Evolutionary conservation across 2,113 vertebrate genomes (phyloP).

Genomic region (Grammomys surdaster): DNA sequence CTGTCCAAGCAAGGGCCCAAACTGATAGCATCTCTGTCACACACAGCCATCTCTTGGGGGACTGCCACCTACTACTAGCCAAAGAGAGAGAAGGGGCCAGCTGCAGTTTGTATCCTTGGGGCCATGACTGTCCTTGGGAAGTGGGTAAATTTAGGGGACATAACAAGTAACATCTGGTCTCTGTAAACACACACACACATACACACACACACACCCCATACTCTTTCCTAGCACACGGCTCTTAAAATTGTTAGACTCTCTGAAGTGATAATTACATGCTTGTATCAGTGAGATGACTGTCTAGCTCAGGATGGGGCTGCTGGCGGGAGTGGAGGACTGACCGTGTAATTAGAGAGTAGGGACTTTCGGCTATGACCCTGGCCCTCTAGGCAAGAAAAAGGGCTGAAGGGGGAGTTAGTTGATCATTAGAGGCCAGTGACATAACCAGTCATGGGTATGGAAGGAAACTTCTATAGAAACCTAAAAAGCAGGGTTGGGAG

Average conservation of each 20-base stretch:
- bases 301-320: background rate
- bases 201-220: too few relatives aligned
- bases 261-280: background rate
- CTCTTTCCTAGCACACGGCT: background rate
- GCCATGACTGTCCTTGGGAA: background rate
- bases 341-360: background rate
- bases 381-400: background rate
- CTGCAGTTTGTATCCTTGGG: background rate
- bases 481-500: background rate
- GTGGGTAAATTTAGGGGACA: rapidly evolving
- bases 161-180: background rate
- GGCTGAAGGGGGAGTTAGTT: background rate
- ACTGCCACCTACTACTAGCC: background rate
- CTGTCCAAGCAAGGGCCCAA: background rate
- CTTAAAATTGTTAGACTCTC: background rate
- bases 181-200: background rate
- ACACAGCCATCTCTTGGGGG: background rate
- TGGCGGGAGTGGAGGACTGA: background rate
- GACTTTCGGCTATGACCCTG: background rate
- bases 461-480: background rate
- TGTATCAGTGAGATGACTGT: background rate
- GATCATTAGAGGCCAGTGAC: background rate
- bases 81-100: rapidly evolving
- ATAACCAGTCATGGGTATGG: too few relatives aligned
- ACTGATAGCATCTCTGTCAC: background rate